These are phyloP conservation scores for Onychostoma macrolepis DNA, from an alignment of 2,113 vertebrate genomes.

Conservation along the genomic window DNA sequence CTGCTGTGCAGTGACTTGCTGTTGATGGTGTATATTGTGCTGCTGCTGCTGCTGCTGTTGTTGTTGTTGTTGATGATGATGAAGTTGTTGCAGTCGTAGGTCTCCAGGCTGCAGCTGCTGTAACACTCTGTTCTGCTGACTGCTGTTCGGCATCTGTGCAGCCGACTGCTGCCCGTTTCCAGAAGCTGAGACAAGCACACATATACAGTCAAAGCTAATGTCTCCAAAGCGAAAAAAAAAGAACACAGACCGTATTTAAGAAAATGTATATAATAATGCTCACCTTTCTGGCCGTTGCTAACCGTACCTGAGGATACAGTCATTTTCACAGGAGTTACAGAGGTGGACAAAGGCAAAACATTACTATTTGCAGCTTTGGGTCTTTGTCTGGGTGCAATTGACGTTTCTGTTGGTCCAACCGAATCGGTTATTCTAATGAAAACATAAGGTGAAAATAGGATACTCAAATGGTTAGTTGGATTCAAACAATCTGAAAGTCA, in stretches of 20 bases:
- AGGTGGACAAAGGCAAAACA: slow-evolving; percentile 84
- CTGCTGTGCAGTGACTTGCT: slow-evolving; percentile 82
- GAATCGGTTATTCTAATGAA: slow-evolving; percentile 88
- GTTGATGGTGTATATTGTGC: slow-evolving; percentile 71
- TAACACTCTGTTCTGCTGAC: slow-evolving; percentile 86
- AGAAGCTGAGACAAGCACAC: slow-evolving; percentile 64
- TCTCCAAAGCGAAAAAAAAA: neutral
- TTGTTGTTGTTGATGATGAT: slow-evolving; percentile 78
- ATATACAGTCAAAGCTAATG: neutral
- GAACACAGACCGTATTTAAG: neutral
- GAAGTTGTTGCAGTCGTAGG: slow-evolving; percentile 89
- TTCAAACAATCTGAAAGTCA: neutral
- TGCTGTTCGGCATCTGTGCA: slow-evolving; percentile 70
- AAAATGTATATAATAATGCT: neutral
- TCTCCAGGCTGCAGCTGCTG: slow-evolving; percentile 96
- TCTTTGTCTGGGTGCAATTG: slow-evolving; percentile 94
- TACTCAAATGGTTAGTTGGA: neutral
- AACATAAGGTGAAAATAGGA: neutral
- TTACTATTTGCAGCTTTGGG: slow-evolving; percentile 88
- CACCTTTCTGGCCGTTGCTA: slow-evolving; percentile 88
- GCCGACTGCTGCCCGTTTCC: slow-evolving; percentile 72
- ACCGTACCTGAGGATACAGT: slow-evolving; percentile 77
- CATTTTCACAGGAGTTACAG: slow-evolving; percentile 90
- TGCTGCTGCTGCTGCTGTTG: slow-evolving; percentile 54
- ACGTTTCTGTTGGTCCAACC: slow-evolving; percentile 95